Percentiles rank a stretch among this genome's conserved stretches.
Evolutionary conservation across 1,140 invertebrate genomes (phyloP).

Genomic region (Aradophagus sp.): DNA sequence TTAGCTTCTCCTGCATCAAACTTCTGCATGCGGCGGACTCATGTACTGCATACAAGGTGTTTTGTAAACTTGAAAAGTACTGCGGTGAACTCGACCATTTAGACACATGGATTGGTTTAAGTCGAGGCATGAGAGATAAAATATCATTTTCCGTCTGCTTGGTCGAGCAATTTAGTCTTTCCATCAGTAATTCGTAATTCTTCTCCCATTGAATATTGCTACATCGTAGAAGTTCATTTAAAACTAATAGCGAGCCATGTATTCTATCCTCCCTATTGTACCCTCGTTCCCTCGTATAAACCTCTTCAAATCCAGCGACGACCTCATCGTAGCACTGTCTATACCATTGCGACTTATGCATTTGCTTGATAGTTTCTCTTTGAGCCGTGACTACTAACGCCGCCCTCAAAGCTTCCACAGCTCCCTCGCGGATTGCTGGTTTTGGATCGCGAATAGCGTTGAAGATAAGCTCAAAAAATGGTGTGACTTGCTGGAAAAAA

Average conservation of each 20-base stretch:
- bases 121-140: conserved; percentile 77
- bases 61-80: conserved; percentile 60
- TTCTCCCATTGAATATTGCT: conserved; percentile 93
- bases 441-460: conserved; percentile 94
- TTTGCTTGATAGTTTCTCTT: conserved; percentile 92
- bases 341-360: conserved; percentile 92
- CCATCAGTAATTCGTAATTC: conserved; percentile 82
- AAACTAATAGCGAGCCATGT: conserved; percentile 93
- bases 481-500: conserved; percentile 98
- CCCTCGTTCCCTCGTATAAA: conserved; percentile 82
- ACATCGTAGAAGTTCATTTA: conserved; percentile 95
- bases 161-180: conserved; percentile 73
- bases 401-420: conserved; percentile 92
- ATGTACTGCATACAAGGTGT: conserved; percentile 75
- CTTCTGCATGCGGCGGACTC: conserved; percentile 92
- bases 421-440: conserved; percentile 92
- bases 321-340: conserved; percentile 94
- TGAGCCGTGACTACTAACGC: conserved; percentile 96
- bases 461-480: conserved; percentile 97
- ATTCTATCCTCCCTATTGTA: conserved; percentile 91
- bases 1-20: conserved; percentile 88
- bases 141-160: conserved; percentile 77
- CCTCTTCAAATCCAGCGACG: conserved; percentile 85
- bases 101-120: conserved; percentile 76
- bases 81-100: conserved; percentile 71